phyloP scores from a whole-genome alignment of 2,797 vertebrate species.

The Lacerta viridis region DNA sequence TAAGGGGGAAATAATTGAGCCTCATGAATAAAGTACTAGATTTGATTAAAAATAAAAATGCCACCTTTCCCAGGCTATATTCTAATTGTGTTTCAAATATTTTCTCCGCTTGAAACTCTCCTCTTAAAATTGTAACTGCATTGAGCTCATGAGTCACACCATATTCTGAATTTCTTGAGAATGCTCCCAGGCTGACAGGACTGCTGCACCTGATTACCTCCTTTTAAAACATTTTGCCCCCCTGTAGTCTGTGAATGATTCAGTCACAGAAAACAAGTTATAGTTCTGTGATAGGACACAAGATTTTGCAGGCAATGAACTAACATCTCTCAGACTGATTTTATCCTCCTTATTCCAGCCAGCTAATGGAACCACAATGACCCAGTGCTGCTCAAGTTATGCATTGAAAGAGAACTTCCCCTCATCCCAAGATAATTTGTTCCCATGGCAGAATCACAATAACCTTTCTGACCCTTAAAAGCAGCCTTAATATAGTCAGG shows the following conservation, averaged over 20 bases:
- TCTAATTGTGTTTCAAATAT: conserved; percentile 5
- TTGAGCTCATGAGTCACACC: not conserved
- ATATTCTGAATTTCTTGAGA: not conserved
- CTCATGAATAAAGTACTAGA: not conserved
- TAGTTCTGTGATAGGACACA: not conserved
- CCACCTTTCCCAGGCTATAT: not conserved
- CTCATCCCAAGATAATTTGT: not conserved
- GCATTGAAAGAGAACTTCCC: not conserved
- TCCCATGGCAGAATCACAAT: not conserved
- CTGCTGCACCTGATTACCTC: not conserved
- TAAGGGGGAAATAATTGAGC: not conserved
- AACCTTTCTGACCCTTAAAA: not conserved
- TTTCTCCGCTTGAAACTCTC: not conserved
- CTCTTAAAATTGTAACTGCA: not conserved
- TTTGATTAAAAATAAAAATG: conserved; percentile 1
- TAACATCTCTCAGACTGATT: not conserved
- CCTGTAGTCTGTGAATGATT: too few relatives aligned
- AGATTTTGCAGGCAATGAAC: not conserved
- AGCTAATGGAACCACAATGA: not conserved
- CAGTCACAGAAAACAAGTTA: not conserved
- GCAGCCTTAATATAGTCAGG: not conserved
- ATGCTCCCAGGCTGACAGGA: not conserved
- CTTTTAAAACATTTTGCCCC: not conserved
- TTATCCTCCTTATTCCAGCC: not conserved
- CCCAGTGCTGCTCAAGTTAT: not conserved